Base-by-base conservation (phyloP, 2,797 vertebrate species). In the Cryptoblepharus egeriae region DNA sequence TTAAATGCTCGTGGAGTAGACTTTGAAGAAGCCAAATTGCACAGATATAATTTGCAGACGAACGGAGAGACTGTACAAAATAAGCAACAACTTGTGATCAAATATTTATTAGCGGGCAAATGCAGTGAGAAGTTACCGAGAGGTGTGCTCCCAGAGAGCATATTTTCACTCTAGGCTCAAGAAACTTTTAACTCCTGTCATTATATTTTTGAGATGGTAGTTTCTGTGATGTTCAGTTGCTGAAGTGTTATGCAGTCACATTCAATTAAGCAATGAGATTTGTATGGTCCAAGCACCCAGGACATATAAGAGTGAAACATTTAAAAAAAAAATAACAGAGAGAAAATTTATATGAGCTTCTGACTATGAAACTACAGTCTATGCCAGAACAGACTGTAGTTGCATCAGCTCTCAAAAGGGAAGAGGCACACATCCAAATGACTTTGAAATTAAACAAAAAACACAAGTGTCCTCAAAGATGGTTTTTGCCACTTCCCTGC, bases 31-130 rank as follows among this genome's bases (percentile, higher is more conserved):
- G 1, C 10, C 42, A 6, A 64, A 71, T 72, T 85, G 77, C 22
- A 80, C 71, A 65, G 11, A 37, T 81, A 35, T 10, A 55, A 42
- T 64, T 7, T 68, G 89, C 64, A 90, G 88, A 22, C n/a, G 87
- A 4, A 24, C 85, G 35, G 6, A 85, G n/a, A 77, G 57, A 45
- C 1, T 35, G 39, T n/a, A 28, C 10, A 82, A 84, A 57, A 4
- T 77, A 88, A 84, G 76, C 26, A 87, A 4, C 22, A 76, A 30
- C 3, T 75, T 57, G 20, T 79, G n/a, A 77, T 84, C 52, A 87
- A 91, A 81, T 85, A 88, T 88, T 90, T 63, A 71, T 84, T 72
- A 60, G 15, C 78, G 82, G 32, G 72, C 15, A 65, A 65, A 87
- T 77, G 1, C 11, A 52, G 1, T n/a, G 75, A 9, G 26, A 57